Conservation (phyloP, 2,797 vertebrate species). For the Gymnothorax javanicus region DNA sequence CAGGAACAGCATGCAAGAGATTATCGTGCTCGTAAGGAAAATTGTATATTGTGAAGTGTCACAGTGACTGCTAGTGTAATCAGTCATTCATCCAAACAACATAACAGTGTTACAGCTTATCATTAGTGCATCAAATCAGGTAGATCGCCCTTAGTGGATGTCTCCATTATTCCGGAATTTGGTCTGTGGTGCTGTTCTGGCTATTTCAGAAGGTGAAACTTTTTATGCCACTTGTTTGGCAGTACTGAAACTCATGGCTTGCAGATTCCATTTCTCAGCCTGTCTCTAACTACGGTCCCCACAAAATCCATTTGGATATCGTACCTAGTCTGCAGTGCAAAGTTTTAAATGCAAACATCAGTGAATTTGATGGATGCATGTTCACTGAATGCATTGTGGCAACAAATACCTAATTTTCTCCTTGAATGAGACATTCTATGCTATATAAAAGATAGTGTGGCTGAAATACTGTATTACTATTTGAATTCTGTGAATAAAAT, state of each 20-base stretch:
- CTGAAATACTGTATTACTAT: too few relatives aligned
- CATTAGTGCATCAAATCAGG: not conserved
- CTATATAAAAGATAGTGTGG: not conserved
- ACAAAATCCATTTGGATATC: not conserved
- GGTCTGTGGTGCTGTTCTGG: not conserved
- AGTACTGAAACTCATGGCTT: not conserved
- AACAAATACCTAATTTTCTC: constrained; percentile 64
- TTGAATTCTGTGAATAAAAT: too few relatives aligned
- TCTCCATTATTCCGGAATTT: not conserved
- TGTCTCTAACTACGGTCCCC: not conserved
- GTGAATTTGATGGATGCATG: constrained; percentile 62
- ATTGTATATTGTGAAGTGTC: not conserved
- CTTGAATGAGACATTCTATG: constrained; percentile 13
- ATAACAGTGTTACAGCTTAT: not conserved
- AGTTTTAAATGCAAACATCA: constrained; percentile 28
- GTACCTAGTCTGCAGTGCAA: not conserved
- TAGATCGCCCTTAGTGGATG: not conserved
- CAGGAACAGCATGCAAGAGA: not conserved
- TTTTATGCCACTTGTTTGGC: not conserved
- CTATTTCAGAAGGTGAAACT: constrained; percentile 1
- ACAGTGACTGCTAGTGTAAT: not conserved
- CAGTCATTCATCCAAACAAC: not conserved
- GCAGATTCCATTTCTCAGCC: not conserved
- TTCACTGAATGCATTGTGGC: constrained; percentile 61
- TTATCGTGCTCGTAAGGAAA: not conserved